Conservation (phyloP, 2,797 vertebrate genomes). For the Liasis olivaceus region DNA sequence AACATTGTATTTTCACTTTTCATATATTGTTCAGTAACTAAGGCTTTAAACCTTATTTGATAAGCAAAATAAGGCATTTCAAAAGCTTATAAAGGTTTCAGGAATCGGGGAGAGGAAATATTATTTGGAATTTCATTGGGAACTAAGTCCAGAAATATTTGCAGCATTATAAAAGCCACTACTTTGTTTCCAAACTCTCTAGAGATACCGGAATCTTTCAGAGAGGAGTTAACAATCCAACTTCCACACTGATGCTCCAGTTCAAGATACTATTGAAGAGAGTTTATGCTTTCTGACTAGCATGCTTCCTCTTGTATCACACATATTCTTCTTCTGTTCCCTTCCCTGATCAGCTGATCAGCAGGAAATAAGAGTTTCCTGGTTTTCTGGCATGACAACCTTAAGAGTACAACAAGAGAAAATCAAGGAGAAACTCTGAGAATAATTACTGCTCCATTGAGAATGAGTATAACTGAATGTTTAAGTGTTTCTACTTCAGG, state of each 20-base stretch:
- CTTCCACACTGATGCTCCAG: not conserved
- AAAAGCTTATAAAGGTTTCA: not conserved
- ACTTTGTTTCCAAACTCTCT: not conserved
- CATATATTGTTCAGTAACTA: conserved; percentile 14
- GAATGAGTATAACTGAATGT: not conserved
- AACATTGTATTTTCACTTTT: conserved; percentile 32
- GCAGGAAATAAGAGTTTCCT: not conserved
- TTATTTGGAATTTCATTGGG: not conserved
- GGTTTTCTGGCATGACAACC: not conserved
- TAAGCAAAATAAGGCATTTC: conserved; percentile 23
- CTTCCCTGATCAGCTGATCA: not conserved
- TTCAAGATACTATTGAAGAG: not conserved
- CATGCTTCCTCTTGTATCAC: not conserved
- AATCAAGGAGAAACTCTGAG: not conserved
- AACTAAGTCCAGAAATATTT: not conserved
- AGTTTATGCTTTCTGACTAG: not conserved
- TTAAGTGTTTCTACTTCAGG: not conserved
- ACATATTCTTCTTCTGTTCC: not conserved
- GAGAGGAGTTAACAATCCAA: not conserved
- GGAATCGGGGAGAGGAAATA: not conserved
- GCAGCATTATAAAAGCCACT: not conserved
- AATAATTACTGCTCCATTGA: not conserved
- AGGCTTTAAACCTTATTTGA: conserved; percentile 45
- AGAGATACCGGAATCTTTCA: not conserved
- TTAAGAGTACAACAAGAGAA: not conserved